Base-by-base conservation (phyloP, 2,888 invertebrate species). In the Peribatodes rhomboidaria region DNA sequence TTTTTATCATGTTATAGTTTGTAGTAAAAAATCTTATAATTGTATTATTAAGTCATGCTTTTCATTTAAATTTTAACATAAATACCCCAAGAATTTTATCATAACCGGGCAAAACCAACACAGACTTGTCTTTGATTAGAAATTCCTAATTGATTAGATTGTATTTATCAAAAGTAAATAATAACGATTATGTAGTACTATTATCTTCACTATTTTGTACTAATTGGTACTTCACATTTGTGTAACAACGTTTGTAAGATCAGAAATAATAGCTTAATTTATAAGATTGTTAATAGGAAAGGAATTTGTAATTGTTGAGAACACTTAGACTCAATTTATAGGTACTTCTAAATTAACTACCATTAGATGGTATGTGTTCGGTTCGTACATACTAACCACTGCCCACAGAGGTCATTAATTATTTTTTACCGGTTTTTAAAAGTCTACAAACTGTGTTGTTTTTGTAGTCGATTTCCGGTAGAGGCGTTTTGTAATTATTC, bases 111-210 rank as follows among this genome's bases (percentile, higher is more conserved):
- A 31, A n/a, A 4, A 33, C 14, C 16, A 50, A 6, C 35, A 50
- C 4, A 37, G 13, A 33, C 18, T 39, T 39, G 47, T 31, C n/a
- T 20, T 57, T 13, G 39, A 41, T 63, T 47, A 46, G 27, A 33
- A 53, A 57, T 57, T 37, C 52, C 42, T 10, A 20, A 53, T 53
- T 41, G 63, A 63, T 63, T 53, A 63, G 63, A 57, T 57, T 46
- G 39, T 33, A 53, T 20, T 57, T 62, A 57, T 61, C 61, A 49
- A 16, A n/a, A 42, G 6, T 49, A 42, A 49, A 55, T 61, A 61
- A 61, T 41, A 14, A 33, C n/a, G 31, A 61, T 41, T 54, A 53
- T 54, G 22, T 53, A 44, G 13, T 20, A 16, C 14, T 2, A 50
- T 22, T 59, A 44, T 52, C 42, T 27, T 27, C 27, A 6, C 2